Evolutionary conservation across 1,140 invertebrate species (phyloP).

Genomic region (Drosophila sulfurigaster): DNA sequence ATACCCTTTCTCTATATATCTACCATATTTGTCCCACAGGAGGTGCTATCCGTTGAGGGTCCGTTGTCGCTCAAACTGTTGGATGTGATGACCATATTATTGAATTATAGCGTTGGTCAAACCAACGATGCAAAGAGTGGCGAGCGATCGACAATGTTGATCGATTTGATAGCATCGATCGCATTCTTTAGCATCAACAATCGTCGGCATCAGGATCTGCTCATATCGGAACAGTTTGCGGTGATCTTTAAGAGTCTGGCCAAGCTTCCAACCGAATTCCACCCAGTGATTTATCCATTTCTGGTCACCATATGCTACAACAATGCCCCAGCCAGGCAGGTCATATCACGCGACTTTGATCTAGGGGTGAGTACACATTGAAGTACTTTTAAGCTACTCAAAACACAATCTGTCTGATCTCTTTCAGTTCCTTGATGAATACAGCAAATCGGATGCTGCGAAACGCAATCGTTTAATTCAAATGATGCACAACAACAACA

Average conservation of each 20-base stretch:
- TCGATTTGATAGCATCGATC: conserved; percentile 86
- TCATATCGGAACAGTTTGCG: conserved; percentile 75
- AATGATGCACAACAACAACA: conserved; percentile 50
- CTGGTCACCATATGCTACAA: conserved; percentile 88
- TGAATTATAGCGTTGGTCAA: conserved; percentile 91
- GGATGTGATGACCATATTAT: conserved; percentile 93
- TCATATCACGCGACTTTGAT: conserved; percentile 77
- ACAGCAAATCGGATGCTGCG: conserved; percentile 87
- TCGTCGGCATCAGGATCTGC: conserved; percentile 85
- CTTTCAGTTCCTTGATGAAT: conserved; percentile 88
- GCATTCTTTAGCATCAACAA: conserved; percentile 86
- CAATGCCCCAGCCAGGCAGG: conserved; percentile 70
- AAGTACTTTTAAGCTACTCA: conserved; percentile 9
- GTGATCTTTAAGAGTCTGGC: conserved; percentile 78
- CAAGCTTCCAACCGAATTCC: conserved; percentile 85
- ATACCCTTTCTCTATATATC: background rate
- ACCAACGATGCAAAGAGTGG: conserved; percentile 80
- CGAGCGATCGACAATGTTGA: conserved; percentile 85
- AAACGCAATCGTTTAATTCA: conserved; percentile 87
- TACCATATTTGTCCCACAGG: conserved; percentile 86
- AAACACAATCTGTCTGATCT: background rate
- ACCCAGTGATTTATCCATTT: conserved; percentile 93
- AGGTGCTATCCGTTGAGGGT: conserved; percentile 92
- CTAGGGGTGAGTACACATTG: conserved; percentile 62
- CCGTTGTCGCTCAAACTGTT: conserved; percentile 93